Evolutionary conservation across 2,797 vertebrate genomes (phyloP).

Genomic region (Mastacembelus armatus): DNA sequence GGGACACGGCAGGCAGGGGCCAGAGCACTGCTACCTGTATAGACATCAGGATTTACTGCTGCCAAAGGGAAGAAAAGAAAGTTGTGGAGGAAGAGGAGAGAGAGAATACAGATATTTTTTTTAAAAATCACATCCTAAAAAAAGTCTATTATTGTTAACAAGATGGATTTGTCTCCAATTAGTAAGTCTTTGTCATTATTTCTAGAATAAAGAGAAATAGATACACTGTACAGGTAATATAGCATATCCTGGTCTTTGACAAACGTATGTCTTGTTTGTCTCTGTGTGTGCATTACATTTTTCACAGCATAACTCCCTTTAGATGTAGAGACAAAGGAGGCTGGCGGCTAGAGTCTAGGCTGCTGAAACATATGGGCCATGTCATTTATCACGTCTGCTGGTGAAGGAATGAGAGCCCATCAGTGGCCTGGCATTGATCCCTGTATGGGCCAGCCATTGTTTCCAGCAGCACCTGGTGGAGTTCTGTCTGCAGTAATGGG

Average conservation of each 20-base stretch:
- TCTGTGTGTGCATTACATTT: conserved; percentile 52
- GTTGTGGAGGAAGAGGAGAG: conserved; percentile 20
- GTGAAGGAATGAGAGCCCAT: conserved; percentile 94
- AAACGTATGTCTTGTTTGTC: conserved; percentile 49
- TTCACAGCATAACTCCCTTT: conserved; percentile 70
- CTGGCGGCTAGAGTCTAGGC: conserved; percentile 80
- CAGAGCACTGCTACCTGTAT: conserved; percentile 90
- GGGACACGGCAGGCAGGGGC: conserved; percentile 90
- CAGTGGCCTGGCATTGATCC: conserved; percentile 96
- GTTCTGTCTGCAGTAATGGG: conserved; percentile 89
- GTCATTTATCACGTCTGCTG: conserved; percentile 96
- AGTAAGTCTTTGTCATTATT: conserved; percentile 45
- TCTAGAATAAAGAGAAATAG: conserved; percentile 31
- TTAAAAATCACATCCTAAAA: conserved; percentile 44
- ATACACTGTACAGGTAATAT: conserved; percentile 26
- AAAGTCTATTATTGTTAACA: conserved; percentile 47
- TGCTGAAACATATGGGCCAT: conserved; percentile 90
- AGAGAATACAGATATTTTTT: conserved; percentile 14
- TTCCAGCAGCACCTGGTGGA: conserved; percentile 90
- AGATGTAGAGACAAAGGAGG: conserved; percentile 77
- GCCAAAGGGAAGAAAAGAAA: conserved; percentile 75
- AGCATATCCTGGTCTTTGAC: conserved; percentile 31
- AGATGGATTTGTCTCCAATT: conserved; percentile 39
- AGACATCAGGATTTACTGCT: conserved; percentile 88
- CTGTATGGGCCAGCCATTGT: conserved; percentile 89